Base-by-base conservation (phyloP, 1,140 invertebrate genomes). In the Platorchestia sp. region DNA sequence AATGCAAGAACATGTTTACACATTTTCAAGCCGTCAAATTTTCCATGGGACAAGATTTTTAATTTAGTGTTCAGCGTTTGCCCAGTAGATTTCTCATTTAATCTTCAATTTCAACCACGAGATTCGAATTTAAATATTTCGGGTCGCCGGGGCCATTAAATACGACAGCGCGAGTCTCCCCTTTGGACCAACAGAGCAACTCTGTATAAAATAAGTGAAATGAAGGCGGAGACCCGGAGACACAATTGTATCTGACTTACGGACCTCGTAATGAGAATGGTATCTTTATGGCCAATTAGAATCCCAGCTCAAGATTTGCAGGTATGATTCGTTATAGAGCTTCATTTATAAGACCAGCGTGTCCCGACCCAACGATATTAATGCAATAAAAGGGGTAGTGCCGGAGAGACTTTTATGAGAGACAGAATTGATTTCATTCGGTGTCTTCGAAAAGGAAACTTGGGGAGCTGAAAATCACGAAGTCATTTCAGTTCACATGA, bases 251-350 rank as follows among this genome's bases (percentile, higher is more conserved):
- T 16, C 86, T 86, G 36, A 89, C 87, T 89, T 89, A 89, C 43
- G 87, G 43, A 42, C 87, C 87, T 41, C 87, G 87, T 93, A 93
- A 93, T 93, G 91, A 44, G 43, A 93, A 93, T 47, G 45, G 91
- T 40, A 44, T 45, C 91, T 93, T 93, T 93, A 93, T 44, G 45
- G 45, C 40, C 91, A 45, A 93, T 93, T 93, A 93, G 43, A 45
- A 93, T 93, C 91, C 91, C 36, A 45, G 43, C 45, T 47, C 40
- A 93, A 93, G 91, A 93, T 93, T 93, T 93, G 45, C 43, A 45
- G 91, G 43, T 10, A 44, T 45, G 43, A 45, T 93, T 93, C 91
- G 91, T 47, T 93, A 93, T 47, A 93, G 43, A 40, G 45, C 91
- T 45, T 45, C 44, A 93, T 90, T 42, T 43, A 45, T 45, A 93